Percentiles rank a stretch among this genome's conserved stretches.
phyloP scores from a whole-genome alignment of 2,113 vertebrate genomes.

The Bostrychus sinensis region DNA sequence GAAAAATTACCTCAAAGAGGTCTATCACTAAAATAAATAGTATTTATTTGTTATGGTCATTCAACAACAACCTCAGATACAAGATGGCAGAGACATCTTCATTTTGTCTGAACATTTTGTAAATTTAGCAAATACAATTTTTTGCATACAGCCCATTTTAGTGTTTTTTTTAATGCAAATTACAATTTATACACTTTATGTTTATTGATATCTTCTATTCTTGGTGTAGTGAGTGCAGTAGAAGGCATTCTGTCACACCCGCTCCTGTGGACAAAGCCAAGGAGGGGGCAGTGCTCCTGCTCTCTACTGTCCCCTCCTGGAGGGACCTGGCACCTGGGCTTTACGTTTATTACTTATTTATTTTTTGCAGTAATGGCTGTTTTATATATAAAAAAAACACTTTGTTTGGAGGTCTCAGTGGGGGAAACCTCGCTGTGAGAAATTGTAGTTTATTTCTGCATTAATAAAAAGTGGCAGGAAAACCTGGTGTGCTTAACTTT shows the following conservation, averaged over 20 bases:
- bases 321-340: slow-evolving; percentile 39
- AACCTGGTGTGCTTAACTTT: slow-evolving; percentile 36
- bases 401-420: slow-evolving; percentile 31
- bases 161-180: background rate
- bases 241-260: slow-evolving; percentile 17
- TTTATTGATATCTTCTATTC: slow-evolving; percentile 9
- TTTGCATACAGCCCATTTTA: background rate
- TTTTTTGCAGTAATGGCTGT: slow-evolving; percentile 8
- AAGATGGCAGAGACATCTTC: too few relatives aligned
- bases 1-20: too few relatives aligned
- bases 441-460: slow-evolving; percentile 21
- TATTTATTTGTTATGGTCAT: background rate
- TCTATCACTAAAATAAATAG: too few relatives aligned
- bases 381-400: slow-evolving; percentile 14
- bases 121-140: background rate
- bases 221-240: slow-evolving; percentile 19
- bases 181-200: too few relatives aligned
- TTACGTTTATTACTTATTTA: background rate
- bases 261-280: slow-evolving; percentile 12
- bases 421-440: slow-evolving; percentile 10
- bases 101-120: too few relatives aligned
- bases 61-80: background rate
- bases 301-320: slow-evolving; percentile 78
- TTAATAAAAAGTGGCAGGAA: slow-evolving; percentile 32
- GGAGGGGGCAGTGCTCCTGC: slow-evolving; percentile 43